These are phyloP conservation scores for Cheilosia urbana DNA, from an alignment of 2,888 invertebrate species.

Conservation along the genomic window DNA sequence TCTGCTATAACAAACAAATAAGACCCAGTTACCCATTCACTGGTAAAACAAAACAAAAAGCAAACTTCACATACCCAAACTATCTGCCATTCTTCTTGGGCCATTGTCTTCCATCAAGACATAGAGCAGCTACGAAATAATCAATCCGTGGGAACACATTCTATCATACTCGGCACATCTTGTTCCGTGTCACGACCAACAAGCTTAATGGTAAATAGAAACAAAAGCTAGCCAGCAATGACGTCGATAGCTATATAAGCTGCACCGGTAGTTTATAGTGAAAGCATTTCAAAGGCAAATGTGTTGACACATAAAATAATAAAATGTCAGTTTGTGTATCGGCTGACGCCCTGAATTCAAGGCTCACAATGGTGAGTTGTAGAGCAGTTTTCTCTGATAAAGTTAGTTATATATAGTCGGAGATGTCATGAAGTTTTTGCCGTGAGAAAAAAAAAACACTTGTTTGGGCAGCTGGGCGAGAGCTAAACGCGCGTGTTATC, in stretches of 20 bases:
- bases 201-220: constrained; percentile 15
- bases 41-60: constrained; percentile 7
- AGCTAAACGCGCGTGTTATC: not conserved
- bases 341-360: constrained; percentile 15
- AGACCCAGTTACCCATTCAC: constrained; percentile 36
- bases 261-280: constrained; percentile 1
- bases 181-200: constrained; percentile 52
- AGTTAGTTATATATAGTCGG: not conserved
- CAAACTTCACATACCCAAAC: not conserved
- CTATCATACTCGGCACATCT: constrained; percentile 22
- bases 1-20: constrained; percentile 26
- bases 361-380: constrained; percentile 5
- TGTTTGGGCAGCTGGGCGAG: constrained; percentile 1
- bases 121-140: constrained; percentile 1
- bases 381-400: constrained; percentile 2
- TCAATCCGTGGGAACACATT: constrained; percentile 47
- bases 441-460: constrained; percentile 1
- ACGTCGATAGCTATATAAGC: not conserved
- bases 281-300: constrained; percentile 28
- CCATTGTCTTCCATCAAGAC: not conserved
- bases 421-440: constrained; percentile 7
- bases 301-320: constrained; percentile 21
- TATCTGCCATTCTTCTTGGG: constrained; percentile 17
- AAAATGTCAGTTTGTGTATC: constrained; percentile 21
- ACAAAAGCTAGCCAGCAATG: not conserved